Percentiles rank a stretch among this genome's conserved stretches.
Conservation (phyloP, 2,113 vertebrate species). For the Protomyctophum bolini region DNA sequence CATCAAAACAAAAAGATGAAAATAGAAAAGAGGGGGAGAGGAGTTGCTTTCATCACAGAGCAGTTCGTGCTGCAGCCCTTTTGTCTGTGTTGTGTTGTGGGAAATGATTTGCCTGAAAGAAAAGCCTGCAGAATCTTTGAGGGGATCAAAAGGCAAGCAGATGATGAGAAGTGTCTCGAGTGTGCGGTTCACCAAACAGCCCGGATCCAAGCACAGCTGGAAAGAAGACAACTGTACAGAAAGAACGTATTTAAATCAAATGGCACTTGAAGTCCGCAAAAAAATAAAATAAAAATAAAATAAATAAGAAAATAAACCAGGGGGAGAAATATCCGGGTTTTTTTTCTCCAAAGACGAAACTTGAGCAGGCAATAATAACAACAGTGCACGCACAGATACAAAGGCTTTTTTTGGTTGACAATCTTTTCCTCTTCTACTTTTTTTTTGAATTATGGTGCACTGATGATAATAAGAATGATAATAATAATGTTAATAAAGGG, state of each 20-base stretch:
- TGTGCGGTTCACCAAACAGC: conserved; percentile 31
- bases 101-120: conserved; percentile 18
- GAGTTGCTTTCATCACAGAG: not conserved
- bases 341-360: conserved; percentile 22
- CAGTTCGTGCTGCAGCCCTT: conserved; percentile 13
- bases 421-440: conserved; percentile 3
- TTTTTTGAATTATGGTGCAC: conserved; percentile 32
- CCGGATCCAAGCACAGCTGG: conserved; percentile 37
- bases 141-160: conserved; percentile 27
- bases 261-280: conserved; percentile 38
- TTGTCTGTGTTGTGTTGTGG: conserved; percentile 15
- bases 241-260: conserved; percentile 44
- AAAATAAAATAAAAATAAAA: not conserved
- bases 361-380: conserved; percentile 36
- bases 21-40: not conserved
- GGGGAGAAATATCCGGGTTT: not conserved
- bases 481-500: not conserved
- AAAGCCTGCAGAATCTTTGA: conserved; percentile 33
- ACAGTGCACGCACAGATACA: conserved; percentile 49
- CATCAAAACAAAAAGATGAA: conserved; percentile 41
- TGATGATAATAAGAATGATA: conserved; percentile 2
- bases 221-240: conserved; percentile 29
- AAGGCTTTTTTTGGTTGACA: conserved; percentile 68
- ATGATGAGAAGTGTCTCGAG: conserved; percentile 26
- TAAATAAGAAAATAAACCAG: no score